Evolutionary conservation across 2,888 invertebrate genomes (phyloP).

Genomic region (Mythimna albipuncta): DNA sequence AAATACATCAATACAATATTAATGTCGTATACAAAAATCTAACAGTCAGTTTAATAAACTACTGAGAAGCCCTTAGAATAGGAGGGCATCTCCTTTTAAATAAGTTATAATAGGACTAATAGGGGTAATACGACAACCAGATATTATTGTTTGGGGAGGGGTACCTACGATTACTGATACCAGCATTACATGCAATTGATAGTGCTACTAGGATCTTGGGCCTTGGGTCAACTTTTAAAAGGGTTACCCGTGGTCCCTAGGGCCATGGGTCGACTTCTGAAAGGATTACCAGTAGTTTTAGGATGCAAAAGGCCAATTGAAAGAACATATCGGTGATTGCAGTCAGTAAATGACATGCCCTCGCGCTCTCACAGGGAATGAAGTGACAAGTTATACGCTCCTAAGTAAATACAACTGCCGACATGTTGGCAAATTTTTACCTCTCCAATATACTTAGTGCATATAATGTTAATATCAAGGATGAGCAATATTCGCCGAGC

Average conservation of each 20-base stretch:
- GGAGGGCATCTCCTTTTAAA: background rate
- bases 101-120: background rate
- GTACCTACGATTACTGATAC: background rate
- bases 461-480: background rate
- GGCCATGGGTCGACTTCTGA: too few species aligned
- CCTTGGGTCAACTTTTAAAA: too few species aligned
- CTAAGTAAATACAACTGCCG: too few species aligned
- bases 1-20: slow-evolving; percentile 10
- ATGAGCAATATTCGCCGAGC: background rate
- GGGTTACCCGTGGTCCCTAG: too few species aligned
- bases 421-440: background rate
- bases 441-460: background rate
- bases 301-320: too few species aligned
- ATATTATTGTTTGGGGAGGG: background rate
- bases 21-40: slow-evolving; percentile 6
- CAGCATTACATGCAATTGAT: background rate
- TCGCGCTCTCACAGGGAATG: too few species aligned
- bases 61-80: background rate
- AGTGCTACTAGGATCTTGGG: background rate
- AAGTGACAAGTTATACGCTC: too few species aligned
- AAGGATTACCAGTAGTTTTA: too few species aligned
- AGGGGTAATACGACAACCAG: background rate
- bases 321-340: too few species aligned
- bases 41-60: slow-evolving; percentile 16
- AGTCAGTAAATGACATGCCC: too few species aligned